Evolutionary conservation across 2,888 invertebrate genomes (phyloP), one percentile per base, ranked within the genome.

Genomic region (Bembecia ichneumoniformis): DNA sequence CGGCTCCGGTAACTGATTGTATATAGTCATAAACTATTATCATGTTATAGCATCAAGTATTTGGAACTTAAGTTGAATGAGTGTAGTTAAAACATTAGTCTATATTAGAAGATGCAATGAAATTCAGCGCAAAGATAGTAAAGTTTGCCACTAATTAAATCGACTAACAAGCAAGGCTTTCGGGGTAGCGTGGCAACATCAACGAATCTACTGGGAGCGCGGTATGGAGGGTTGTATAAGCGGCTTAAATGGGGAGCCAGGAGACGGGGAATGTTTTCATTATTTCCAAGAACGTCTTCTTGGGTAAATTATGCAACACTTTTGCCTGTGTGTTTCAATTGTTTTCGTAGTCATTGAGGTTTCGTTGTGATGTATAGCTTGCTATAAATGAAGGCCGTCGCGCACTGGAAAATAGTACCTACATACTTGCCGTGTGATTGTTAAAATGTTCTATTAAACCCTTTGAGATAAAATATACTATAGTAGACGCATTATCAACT

Each of bases 251-350:
- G 74, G 80, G 77, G 58, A 65, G 61, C 52, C 49, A n/a, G 15
- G 48, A 43, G 28, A 14, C 48, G 55, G 63, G 76, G 79, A 74
- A 73, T 84, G 84, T 83, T 86, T 83, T 86, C 82, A 86, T 86
- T 83, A 86, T 84, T 84, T 79, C 84, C 71, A 77, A 82, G 83
- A 80, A 80, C 80, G 84, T 83, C 83, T 80, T 82, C 82, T 82
- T 82, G 77, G 79, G 76, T 84, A 81, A 87, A 87, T 86, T 87
- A 87, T 87, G 84, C 86, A 86, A 74, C 63, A 73, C 66, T 58
- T 55, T 56, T 48, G 49, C 51, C 47, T 46, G 47, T 28, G 28
- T 15, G 46, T 49, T 28, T 28, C 28, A 28, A 46, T 45, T 53
- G 49, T 49, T 50, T 35, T 44, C 43, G 46, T 48, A 48, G 51